Conservation (phyloP, 2,113 vertebrate species). For the Passer montanus region DNA sequence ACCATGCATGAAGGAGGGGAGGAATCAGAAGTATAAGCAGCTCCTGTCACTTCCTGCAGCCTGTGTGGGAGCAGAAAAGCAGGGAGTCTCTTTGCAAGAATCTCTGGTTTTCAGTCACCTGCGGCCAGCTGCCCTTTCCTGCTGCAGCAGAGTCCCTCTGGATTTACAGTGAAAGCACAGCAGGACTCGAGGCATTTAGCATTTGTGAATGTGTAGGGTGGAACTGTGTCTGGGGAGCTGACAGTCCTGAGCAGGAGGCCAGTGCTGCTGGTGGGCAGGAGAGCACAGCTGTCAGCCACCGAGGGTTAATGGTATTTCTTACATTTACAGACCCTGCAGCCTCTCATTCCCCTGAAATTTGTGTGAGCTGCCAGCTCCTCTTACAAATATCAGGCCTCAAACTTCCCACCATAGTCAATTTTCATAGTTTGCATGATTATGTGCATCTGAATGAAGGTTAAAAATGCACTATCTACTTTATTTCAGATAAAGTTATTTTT, state of each 20-base stretch:
- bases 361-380: not conserved
- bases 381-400: not conserved
- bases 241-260: not conserved
- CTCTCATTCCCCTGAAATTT: not conserved
- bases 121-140: not conserved
- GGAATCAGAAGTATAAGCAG: conserved; percentile 90
- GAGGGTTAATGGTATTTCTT: not conserved
- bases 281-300: not conserved
- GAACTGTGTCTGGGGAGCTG: not conserved
- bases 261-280: not conserved
- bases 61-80: not conserved
- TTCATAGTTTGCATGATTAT: conserved; percentile 37
- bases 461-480: conserved; percentile 66
- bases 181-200: not conserved
- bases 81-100: not conserved
- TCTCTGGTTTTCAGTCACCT: not conserved
- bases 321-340: not conserved
- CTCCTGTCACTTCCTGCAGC: not conserved
- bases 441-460: conserved; percentile 50
- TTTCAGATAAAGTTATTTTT: conserved; percentile 60
- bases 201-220: not conserved
- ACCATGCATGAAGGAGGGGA: conserved; percentile 69
- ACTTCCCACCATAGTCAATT: not conserved
- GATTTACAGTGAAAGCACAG: not conserved
- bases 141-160: not conserved